These are phyloP conservation scores for Menura novaehollandiae DNA, from an alignment of 2,113 vertebrate species.

Conservation along the genomic window DNA sequence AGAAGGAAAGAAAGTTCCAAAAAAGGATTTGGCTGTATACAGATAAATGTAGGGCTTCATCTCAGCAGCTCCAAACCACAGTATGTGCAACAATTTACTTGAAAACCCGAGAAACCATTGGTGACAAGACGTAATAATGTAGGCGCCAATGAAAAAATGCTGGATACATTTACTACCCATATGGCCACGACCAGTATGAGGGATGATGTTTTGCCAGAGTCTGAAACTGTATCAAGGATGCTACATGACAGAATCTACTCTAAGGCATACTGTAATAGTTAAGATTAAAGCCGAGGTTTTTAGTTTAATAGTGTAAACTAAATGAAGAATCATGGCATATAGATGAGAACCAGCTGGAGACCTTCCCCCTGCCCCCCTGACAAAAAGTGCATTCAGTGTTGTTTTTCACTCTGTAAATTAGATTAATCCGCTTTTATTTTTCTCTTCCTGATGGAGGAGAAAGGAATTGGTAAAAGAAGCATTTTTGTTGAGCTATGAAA, in stretches of 20 bases:
- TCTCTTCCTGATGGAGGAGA: constrained; percentile 52
- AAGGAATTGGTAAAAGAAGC: constrained; percentile 43
- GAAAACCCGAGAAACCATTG: constrained; percentile 73
- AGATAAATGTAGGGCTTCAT: constrained; percentile 60
- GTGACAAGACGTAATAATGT: constrained; percentile 76
- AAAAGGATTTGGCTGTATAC: constrained; percentile 56
- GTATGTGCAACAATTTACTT: constrained; percentile 69
- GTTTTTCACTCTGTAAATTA: constrained; percentile 70
- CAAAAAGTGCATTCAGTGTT: constrained; percentile 60
- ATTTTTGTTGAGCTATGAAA: constrained; percentile 42
- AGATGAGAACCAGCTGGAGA: constrained; percentile 76
- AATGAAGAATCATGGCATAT: constrained; percentile 72
- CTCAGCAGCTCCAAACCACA: constrained; percentile 68
- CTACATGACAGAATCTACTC: constrained; percentile 70
- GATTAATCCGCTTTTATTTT: constrained; percentile 65
- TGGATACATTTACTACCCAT: constrained; percentile 71
- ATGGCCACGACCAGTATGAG: constrained; percentile 62
- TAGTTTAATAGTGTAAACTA: constrained; percentile 78
- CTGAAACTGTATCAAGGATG: constrained; percentile 74
- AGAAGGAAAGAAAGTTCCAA: constrained; percentile 48
- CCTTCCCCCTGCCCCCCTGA: not conserved
- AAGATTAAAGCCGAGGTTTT: constrained; percentile 75
- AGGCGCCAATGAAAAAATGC: constrained; percentile 77
- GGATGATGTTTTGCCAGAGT: constrained; percentile 66
- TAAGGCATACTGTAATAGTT: constrained; percentile 71